Evolutionary conservation across 2,797 vertebrate genomes (phyloP), one percentile per base, ranked within the genome.

Genomic region (Phoxinus dragarum): DNA sequence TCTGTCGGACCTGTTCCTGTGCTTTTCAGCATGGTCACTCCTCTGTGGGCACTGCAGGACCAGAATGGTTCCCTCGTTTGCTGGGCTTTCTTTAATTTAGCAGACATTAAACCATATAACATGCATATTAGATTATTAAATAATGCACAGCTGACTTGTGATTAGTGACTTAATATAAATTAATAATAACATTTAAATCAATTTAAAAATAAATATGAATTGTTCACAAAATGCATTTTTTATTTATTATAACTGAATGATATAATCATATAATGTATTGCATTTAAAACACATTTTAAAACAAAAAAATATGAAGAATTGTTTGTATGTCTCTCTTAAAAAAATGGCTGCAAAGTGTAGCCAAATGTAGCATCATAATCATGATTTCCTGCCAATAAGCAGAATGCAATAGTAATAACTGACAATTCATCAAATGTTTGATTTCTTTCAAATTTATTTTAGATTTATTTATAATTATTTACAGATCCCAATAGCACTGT

Each of bases 1-100:
- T 73, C 69, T 72, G 27, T 87, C 64, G 0, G 83, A 77, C 7
- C 17, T 54, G 34, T 49, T 86, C 17, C 66, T 80, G 10, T 6
- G 21, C 69, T n/a, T 85, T 73, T 69, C 86, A 52, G 79, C 11
- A 34, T 19, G 75, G 5, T 80, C 76, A 34, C 6, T 42, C 0
- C 0, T 54, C 17, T 14, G 44, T 23, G 42, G 89, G 34, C 82
- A 80, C 5, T 14, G 49, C 0, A 11, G 11, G 19, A 81, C 84
- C 21, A 72, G 71, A 12, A 66, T 12, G 47, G 31, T 9, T 16
- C 54, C 38, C 47, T 90, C 81, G 2, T 72, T 66, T 71, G 82
- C n/a, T 27, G 6, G 3, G 69, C 42, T 84, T 23, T 75, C 81
- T 88, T 78, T 44, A 80, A 47, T 6, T n/a, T 81, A 8, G 84